A percentile compares a stretch with the other conserved stretches of the same genome.
phyloP scores from a whole-genome alignment of 2,113 vertebrate genomes.

The Gymnogyps californianus region DNA sequence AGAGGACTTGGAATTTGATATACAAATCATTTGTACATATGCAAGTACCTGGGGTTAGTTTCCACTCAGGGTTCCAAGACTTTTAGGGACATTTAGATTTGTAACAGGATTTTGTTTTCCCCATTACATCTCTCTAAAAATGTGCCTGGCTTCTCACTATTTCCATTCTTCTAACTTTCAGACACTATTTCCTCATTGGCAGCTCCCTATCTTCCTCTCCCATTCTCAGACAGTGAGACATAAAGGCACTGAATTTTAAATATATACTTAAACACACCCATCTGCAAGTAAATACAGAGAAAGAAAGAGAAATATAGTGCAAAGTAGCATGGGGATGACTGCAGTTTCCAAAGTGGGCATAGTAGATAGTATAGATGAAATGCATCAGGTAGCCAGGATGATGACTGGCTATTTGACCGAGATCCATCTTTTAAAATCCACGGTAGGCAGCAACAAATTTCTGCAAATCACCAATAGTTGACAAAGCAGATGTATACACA shows the following conservation, averaged over 20 bases:
- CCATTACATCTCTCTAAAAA: constrained; percentile 17
- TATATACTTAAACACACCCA: constrained; percentile 11
- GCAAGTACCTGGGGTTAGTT: not conserved
- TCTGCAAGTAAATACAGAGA: not conserved
- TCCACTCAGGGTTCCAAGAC: constrained; percentile 17
- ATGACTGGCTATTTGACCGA: not conserved
- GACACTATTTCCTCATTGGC: constrained; percentile 57
- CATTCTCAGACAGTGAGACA: constrained; percentile 64
- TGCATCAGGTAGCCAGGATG: not conserved
- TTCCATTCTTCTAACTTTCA: constrained; percentile 56
- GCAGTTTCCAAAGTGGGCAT: not conserved
- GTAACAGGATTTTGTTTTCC: constrained; percentile 35
- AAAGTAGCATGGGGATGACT: not conserved
- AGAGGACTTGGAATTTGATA: not conserved
- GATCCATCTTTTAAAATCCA: not conserved
- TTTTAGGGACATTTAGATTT: constrained; percentile 13
- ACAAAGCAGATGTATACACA: not conserved
- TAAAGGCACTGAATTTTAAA: constrained; percentile 33
- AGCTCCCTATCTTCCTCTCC: constrained; percentile 50
- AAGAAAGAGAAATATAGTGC: not conserved
- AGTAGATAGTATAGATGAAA: not conserved
- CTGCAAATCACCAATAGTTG: not conserved
- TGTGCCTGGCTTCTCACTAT: constrained; percentile 47
- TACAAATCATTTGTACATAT: not conserved
- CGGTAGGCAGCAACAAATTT: not conserved